These are phyloP conservation scores for Octonoba sinensis DNA, from an alignment of 2,888 invertebrate species.

Conservation along the genomic window DNA sequence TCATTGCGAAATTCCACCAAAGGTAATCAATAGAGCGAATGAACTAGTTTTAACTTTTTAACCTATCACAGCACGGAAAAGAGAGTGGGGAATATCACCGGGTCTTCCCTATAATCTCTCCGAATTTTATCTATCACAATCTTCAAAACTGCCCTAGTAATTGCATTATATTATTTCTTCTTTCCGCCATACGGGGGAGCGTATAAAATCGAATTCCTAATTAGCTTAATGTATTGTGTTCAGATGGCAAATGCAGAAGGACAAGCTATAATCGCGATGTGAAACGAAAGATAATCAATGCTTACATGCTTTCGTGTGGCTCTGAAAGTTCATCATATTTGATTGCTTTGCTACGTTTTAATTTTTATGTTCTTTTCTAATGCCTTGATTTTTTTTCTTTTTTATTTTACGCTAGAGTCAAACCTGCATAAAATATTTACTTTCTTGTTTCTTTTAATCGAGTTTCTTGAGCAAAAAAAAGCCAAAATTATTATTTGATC, in stretches of 20 bases:
- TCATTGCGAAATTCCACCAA: no score
- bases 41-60: no score
- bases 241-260: constrained; percentile 34
- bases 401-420: constrained; percentile 18
- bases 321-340: constrained; percentile 50
- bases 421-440: not conserved
- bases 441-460: constrained; percentile 44
- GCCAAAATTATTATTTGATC: constrained; percentile 25
- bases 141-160: constrained; percentile 38
- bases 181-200: constrained; percentile 15
- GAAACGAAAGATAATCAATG: constrained; percentile 53
- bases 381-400: constrained; percentile 23
- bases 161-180: constrained; percentile 47
- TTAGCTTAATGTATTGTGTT: constrained; percentile 53
- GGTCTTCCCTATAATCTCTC: not conserved
- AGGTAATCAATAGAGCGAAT: no score
- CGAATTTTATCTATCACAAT: constrained; percentile 41
- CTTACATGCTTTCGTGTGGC: constrained; percentile 26
- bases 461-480: constrained; percentile 38
- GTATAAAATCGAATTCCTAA: constrained; percentile 57
- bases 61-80: not conserved
- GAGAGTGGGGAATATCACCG: not conserved
- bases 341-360: constrained; percentile 41
- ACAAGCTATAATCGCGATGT: constrained; percentile 45
- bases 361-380: constrained; percentile 26